Evolutionary conservation across 2,888 invertebrate species (phyloP).

Genomic region (Temnothorax ravouxi): DNA sequence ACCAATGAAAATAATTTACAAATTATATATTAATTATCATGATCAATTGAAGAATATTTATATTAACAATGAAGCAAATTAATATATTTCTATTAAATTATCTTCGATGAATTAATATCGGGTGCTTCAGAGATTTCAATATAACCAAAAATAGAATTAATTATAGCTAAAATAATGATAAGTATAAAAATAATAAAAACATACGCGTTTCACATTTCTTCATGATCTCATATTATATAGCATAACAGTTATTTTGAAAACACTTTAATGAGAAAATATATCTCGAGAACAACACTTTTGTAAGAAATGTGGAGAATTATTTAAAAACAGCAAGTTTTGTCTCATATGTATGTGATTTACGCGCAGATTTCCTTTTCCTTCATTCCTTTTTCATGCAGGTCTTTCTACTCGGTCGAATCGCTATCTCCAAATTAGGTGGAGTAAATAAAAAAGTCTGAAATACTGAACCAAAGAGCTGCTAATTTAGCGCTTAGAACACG

Average conservation of each 20-base stretch:
- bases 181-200: background rate
- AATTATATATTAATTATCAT: constrained; percentile 1
- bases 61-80: constrained; percentile 7
- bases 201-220: background rate
- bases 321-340: background rate
- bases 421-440: constrained; percentile 22
- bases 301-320: constrained; percentile 7
- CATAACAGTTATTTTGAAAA: background rate
- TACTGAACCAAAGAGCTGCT: constrained; percentile 3
- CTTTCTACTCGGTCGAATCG: background rate
- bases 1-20: constrained; percentile 10
- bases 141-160: background rate
- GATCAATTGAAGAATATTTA: background rate
- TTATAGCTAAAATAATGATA: background rate
- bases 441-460: constrained; percentile 29
- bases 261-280: constrained; percentile 8
- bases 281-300: background rate
- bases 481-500: constrained; percentile 25
- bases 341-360: constrained; percentile 4
- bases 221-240: background rate
- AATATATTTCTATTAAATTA: constrained; percentile 1
- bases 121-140: background rate
- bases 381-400: background rate
- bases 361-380: background rate
- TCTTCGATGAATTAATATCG: background rate